Evolutionary conservation across 2,888 invertebrate genomes (phyloP).

Genomic region (Adelognathus sp.): DNA sequence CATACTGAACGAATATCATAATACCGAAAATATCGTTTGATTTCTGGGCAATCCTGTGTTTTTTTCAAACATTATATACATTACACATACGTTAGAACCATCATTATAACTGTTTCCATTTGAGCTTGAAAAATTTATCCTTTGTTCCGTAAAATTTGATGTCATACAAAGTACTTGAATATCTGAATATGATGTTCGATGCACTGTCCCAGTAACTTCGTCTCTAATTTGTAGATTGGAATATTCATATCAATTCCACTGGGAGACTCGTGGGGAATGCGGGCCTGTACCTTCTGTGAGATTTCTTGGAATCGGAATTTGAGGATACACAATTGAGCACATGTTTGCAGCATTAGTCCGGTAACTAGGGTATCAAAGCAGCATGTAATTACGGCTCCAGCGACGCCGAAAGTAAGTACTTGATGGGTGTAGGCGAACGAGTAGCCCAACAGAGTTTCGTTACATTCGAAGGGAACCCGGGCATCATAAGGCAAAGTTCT

Average conservation of each 20-base stretch:
- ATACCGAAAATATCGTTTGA: slow-evolving; percentile 29
- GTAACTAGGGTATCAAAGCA: slow-evolving; percentile 62
- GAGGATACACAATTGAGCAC: slow-evolving; percentile 62
- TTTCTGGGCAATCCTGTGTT: slow-evolving; percentile 32
- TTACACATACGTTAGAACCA: no score
- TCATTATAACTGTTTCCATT: no score
- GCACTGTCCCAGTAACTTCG: slow-evolving; percentile 26
- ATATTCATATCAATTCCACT: slow-evolving; percentile 33
- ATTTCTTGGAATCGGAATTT: slow-evolving; percentile 43
- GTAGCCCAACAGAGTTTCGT: slow-evolving; percentile 49
- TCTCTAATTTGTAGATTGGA: neutral
- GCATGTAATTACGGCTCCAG: slow-evolving; percentile 44
- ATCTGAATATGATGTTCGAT: slow-evolving; percentile 53
- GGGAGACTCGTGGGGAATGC: neutral
- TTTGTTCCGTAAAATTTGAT: neutral
- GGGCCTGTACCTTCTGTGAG: neutral
- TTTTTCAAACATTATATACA: no score
- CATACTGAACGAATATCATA: slow-evolving; percentile 37
- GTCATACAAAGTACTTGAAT: slow-evolving; percentile 25
- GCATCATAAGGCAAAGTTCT: slow-evolving; percentile 58
- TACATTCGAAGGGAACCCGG: slow-evolving; percentile 61
- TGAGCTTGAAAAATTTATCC: no score
- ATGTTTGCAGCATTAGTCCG: slow-evolving; percentile 59
- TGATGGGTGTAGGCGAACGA: slow-evolving; percentile 53
- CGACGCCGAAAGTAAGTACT: slow-evolving; percentile 21